A percentile compares a stretch with the other conserved stretches of the same genome.
These are phyloP conservation scores for Leucosticte australis DNA, from an alignment of 2,113 vertebrate genomes.

Conservation along the genomic window DNA sequence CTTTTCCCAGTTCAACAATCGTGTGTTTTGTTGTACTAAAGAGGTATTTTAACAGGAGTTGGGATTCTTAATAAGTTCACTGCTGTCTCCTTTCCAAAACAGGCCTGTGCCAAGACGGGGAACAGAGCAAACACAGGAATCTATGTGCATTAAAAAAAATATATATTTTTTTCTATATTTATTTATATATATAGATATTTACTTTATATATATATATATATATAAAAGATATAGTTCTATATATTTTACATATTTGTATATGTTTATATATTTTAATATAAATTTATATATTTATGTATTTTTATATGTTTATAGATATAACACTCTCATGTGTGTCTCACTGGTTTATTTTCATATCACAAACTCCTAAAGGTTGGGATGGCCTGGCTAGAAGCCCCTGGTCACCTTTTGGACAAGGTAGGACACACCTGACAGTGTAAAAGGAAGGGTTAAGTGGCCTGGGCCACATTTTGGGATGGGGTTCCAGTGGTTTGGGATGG, in stretches of 20 bases:
- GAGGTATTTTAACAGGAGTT: slow-evolving; percentile 54
- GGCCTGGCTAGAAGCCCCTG: background rate
- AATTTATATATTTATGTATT: too few relatives aligned
- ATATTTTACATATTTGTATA: too few relatives aligned
- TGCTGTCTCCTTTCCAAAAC: slow-evolving; percentile 51
- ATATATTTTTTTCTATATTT: too few relatives aligned
- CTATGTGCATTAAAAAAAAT: background rate
- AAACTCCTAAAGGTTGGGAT: background rate
- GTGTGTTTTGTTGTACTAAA: slow-evolving; percentile 48
- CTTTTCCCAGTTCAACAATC: slow-evolving; percentile 66
- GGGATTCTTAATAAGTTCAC: slow-evolving; percentile 54
- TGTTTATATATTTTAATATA: too few relatives aligned
- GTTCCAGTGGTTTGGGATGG: background rate
- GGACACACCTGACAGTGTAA: background rate
- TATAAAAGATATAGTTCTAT: too few relatives aligned
- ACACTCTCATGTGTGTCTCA: background rate
- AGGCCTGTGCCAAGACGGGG: background rate
- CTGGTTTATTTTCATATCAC: background rate
- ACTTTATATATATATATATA: background rate
- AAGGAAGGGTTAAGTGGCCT: background rate
- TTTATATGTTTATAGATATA: background rate
- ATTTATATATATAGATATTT: too few relatives aligned
- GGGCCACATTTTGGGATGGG: background rate
- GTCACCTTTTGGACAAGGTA: background rate
- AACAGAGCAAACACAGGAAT: background rate